Evolutionary conservation across 2,113 vertebrate species (phyloP), one percentile per base, ranked within the genome.

Genomic region (Acrocephalus arundinaceus): DNA sequence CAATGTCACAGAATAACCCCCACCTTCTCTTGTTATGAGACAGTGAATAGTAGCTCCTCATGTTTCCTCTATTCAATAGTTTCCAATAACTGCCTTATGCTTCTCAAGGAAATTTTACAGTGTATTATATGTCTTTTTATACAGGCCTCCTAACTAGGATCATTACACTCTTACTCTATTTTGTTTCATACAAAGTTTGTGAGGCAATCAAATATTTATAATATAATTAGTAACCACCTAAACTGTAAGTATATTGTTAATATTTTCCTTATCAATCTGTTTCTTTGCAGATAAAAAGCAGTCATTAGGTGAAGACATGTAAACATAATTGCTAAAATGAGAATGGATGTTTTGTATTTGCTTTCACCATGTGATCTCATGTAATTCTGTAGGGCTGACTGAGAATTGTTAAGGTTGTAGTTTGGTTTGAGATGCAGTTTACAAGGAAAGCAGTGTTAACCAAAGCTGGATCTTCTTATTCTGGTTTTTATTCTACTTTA

Each of bases 371-470:
- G 22, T 51, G 63, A 73, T n/a, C 54, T 51, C 37, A 43, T 12
- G 8, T 25, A 74, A 65, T 87, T 76, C 62, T 65, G 22, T 28
- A 79, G 25, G 48, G 75, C 30, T 82, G 51, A 61, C 33, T 28
- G 39, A 78, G 19, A 1, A 0, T 23, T 23, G 21, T 74, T 76
- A 63, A 46, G 19, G 71, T 27, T 76, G 11, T 31, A 58, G 58
- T 59, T 83, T 39, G 9, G 33, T 78, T 54, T 84, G 58, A 93
- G 87, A 83, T 73, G 25, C 22, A 66, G 51, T 96, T 86, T 3
- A 3, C 51, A 65, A 87, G 63, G 83, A 87, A 96, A 97, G 49
- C 68, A 72, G 89, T 92, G 77, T 96, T 96, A 95, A 73, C 77
- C 66, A 63, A 88, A 90, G 87, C 57, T 96, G 75, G 45, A 90